Evolutionary conservation across 2,888 invertebrate genomes (phyloP).

Genomic region (Crepidodera aurea): DNA sequence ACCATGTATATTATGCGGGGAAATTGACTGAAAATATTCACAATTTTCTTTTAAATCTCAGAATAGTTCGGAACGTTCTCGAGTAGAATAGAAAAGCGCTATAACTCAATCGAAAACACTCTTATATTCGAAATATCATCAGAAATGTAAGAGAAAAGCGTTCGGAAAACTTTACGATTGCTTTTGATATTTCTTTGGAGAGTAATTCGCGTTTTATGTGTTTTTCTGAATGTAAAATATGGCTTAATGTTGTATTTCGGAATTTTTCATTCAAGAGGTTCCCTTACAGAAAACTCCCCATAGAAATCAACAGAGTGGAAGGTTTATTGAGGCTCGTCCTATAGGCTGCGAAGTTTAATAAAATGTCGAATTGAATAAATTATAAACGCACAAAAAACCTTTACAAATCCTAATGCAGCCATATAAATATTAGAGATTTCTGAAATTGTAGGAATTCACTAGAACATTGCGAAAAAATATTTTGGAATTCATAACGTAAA

Average conservation of each 20-base stretch:
- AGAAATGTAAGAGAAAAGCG: slow-evolving; percentile 30
- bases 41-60: background rate
- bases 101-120: slow-evolving; percentile 12
- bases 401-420: no score
- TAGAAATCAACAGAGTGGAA: slow-evolving; percentile 9
- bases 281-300: background rate
- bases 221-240: slow-evolving; percentile 17
- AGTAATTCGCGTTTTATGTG: slow-evolving; percentile 25
- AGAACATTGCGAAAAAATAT: no score
- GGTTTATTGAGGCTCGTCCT: background rate
- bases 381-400: no score
- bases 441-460: no score
- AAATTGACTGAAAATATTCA: background rate
- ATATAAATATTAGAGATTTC: no score
- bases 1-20: no score
- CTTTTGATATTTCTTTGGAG: slow-evolving; percentile 27
- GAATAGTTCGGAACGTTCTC: slow-evolving; percentile 7
- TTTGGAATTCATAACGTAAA: no score
- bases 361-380: background rate
- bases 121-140: slow-evolving; percentile 14
- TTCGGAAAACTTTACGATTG: slow-evolving; percentile 30
- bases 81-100: slow-evolving; percentile 17
- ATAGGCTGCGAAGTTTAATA: background rate
- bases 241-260: slow-evolving; percentile 11
- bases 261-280: slow-evolving; percentile 6